Conservation (phyloP, 2,113 vertebrate species). For the Syrmaticus mikado region DNA sequence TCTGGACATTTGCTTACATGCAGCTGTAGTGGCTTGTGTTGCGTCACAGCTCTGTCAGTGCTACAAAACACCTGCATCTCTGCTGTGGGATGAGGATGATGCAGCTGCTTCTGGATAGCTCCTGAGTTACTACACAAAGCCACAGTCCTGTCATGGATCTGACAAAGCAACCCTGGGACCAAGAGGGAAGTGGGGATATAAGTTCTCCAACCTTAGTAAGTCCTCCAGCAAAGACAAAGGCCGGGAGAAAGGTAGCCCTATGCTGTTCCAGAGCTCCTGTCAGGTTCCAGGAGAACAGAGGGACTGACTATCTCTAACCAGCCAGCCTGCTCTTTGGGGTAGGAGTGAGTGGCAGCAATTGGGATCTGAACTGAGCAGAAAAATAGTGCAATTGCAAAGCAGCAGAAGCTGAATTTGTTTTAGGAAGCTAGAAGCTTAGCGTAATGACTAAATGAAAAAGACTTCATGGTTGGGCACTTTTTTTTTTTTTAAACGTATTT, state of each 20-base stretch:
- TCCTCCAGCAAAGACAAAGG: not conserved
- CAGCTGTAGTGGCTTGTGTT: not conserved
- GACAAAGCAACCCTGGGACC: not conserved
- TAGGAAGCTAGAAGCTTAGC: not conserved
- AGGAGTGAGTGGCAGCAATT: not conserved
- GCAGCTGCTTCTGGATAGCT: not conserved
- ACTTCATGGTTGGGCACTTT: not conserved
- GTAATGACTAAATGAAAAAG: not conserved
- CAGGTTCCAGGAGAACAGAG: not conserved
- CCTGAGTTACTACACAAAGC: not conserved
- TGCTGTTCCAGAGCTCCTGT: not conserved
- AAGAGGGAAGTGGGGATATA: too few relatives aligned
- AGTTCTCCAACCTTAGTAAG: not conserved
- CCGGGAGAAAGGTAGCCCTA: not conserved
- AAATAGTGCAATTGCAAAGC: not conserved
- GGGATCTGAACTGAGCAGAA: not conserved
- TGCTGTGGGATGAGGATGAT: not conserved
- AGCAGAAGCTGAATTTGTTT: not conserved
- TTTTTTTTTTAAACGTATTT: not conserved
- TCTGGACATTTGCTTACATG: not conserved
- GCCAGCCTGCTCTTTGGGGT: not conserved
- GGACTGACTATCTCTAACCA: not conserved
- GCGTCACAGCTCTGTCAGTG: not conserved
- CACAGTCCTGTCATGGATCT: not conserved
- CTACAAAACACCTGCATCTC: accelerated